phyloP scores from a whole-genome alignment of 2,113 vertebrate species.

The Maccullochella peelii region DNA sequence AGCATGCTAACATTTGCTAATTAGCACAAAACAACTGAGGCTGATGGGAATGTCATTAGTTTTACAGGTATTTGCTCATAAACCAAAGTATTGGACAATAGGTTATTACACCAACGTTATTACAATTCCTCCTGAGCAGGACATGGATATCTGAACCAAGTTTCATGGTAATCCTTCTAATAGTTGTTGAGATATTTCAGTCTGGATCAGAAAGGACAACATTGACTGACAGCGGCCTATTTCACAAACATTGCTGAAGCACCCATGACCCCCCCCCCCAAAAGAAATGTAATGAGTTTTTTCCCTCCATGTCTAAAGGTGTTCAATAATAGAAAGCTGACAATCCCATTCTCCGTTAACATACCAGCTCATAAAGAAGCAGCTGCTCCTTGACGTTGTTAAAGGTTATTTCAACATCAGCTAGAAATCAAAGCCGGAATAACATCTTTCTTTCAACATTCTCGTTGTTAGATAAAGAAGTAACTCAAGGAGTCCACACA shows the following conservation, averaged over 20 bases:
- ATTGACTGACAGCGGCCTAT: too few species aligned
- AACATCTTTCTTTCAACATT: background rate
- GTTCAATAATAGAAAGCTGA: background rate
- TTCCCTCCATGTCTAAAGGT: background rate
- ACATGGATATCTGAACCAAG: background rate
- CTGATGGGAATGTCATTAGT: too few species aligned
- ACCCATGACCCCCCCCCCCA: too few species aligned
- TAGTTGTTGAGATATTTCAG: background rate
- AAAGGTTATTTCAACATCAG: background rate
- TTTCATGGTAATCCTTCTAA: background rate
- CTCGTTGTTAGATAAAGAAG: constrained; percentile 3
- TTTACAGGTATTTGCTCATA: too few species aligned
- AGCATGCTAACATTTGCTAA: too few species aligned
- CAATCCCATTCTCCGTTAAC: background rate
- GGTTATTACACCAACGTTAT: too few species aligned
- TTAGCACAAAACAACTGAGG: too few species aligned
- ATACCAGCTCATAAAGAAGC: background rate
- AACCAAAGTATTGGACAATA: too few species aligned
- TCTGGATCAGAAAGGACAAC: background rate
- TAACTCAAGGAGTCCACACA: background rate
- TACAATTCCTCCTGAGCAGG: background rate
- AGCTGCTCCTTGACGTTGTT: background rate
- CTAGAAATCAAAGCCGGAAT: background rate
- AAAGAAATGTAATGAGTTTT: background rate
- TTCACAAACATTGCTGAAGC: background rate